Evolutionary conservation across 2,888 invertebrate genomes (phyloP), one percentile per base, ranked within the genome.

Genomic region (Tenthredo distinguenda): DNA sequence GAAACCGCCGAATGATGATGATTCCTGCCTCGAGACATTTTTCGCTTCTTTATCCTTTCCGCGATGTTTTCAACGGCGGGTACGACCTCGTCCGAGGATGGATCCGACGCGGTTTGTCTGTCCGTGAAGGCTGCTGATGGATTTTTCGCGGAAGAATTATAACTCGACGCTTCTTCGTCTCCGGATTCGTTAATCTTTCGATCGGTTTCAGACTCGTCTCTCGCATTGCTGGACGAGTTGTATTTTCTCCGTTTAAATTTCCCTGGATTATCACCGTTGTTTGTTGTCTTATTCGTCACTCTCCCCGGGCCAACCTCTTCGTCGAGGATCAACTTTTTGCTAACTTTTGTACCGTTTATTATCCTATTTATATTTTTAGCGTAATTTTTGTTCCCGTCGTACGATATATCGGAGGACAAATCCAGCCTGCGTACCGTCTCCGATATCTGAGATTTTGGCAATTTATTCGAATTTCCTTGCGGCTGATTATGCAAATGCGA

Each of bases 31-130:
- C 74, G 83, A 21, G 86, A 88, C 43, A 89, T 89, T 87, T 92
- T 93, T 10, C 93, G 89, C 71, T 90, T 91, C 85, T 93, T 93
- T 83, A 93, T 93, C 74, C 92, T 89, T 50, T 93, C 93, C 0
- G 93, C 92, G 43, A 93, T 93, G 86, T 92, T 93, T 81, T 92
- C 93, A 7, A 91, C 87, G 0, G 91, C 88, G 2, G 85, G 65
- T 15, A 68, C 26, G 6, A 21, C 55, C 5, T 34, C 81, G 21
- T 58, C 62, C 6, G n/a, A n/a, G 0, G 50, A 76, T 9, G 12
- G 50, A n/a, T 55, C 50, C 12, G 77, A 50, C 6, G 34, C 15
- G 18, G 50, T 34, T 31, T 77, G 50, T 31, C 50, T 31, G 31
- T 50, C 31, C 12, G 55, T 34, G 15, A 76, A 37, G n/a, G 26